These are phyloP conservation scores for Globodera ellingtonae DNA, from an alignment of 1,140 invertebrate genomes.

Conservation along the genomic window DNA sequence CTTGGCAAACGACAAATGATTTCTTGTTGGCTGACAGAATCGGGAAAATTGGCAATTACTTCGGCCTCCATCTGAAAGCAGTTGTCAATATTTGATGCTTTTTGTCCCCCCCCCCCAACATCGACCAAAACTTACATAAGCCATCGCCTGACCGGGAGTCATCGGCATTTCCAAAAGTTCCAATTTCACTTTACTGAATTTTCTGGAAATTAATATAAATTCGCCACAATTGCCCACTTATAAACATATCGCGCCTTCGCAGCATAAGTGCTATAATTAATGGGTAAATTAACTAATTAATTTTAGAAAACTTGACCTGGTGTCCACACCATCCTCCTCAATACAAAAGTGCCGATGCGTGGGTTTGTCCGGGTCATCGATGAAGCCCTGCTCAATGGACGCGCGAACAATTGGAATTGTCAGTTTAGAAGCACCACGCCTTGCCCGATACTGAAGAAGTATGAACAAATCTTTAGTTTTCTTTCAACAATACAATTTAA, in stretches of 20 bases:
- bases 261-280: conserved; percentile 3
- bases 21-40: conserved; percentile 13
- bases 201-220: neutral
- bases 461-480: neutral
- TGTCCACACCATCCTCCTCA: conserved; percentile 20
- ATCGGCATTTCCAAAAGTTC: conserved; percentile 30
- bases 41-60: conserved; percentile 29
- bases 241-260: conserved; percentile 28
- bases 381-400: conserved; percentile 20
- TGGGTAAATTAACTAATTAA: too few species aligned
- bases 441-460: conserved; percentile 5
- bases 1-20: conserved; percentile 17
- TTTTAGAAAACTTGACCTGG: neutral
- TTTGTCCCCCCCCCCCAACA: neutral
- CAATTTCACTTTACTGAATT: conserved; percentile 26
- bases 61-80: conserved; percentile 21
- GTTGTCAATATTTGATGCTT: neutral
- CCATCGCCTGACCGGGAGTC: conserved; percentile 21
- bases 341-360: conserved; percentile 22
- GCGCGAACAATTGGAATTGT: conserved; percentile 19
- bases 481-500: neutral
- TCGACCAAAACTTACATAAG: neutral
- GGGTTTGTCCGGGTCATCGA: conserved; percentile 20
- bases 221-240: neutral
- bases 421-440: neutral